These are phyloP conservation scores for Sorex araneus DNA, from an alignment of 2,113 vertebrate genomes.

Conservation along the genomic window DNA sequence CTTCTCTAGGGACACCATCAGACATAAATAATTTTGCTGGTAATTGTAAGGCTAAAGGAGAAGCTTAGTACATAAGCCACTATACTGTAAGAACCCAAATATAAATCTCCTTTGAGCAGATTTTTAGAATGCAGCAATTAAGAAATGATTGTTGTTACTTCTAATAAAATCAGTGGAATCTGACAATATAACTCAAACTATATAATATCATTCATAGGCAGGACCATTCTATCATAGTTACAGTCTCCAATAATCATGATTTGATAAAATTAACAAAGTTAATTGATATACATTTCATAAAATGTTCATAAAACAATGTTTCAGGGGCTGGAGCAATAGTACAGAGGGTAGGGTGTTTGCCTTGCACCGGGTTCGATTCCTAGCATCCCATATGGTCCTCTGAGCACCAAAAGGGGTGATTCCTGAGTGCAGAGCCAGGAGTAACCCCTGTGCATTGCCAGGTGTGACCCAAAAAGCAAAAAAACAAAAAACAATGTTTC, in stretches of 20 bases:
- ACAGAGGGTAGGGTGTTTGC: no score
- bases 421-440: no score
- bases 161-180: slow-evolving; percentile 40
- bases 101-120: slow-evolving; percentile 44
- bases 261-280: slow-evolving; percentile 74
- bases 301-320: slow-evolving; percentile 77
- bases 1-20: slow-evolving; percentile 83
- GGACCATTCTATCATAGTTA: neutral
- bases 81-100: slow-evolving; percentile 67
- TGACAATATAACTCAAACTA: slow-evolving; percentile 62
- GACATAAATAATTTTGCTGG: slow-evolving; percentile 85
- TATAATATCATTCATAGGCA: slow-evolving; percentile 54
- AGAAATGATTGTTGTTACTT: slow-evolving; percentile 51
- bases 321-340: no score
- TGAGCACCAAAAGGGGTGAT: no score
- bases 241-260: slow-evolving; percentile 71
- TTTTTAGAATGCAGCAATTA: slow-evolving; percentile 56
- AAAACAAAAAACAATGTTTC: slow-evolving; percentile 80
- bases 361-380: no score
- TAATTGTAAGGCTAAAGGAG: slow-evolving; percentile 72
- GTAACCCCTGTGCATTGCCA: no score
- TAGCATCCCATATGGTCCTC: no score
- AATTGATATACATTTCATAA: slow-evolving; percentile 65
- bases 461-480: no score
- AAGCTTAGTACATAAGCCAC: slow-evolving; percentile 53